These are phyloP conservation scores for Tipula vernalis DNA, from an alignment of 2,888 invertebrate species.

Conservation along the genomic window DNA sequence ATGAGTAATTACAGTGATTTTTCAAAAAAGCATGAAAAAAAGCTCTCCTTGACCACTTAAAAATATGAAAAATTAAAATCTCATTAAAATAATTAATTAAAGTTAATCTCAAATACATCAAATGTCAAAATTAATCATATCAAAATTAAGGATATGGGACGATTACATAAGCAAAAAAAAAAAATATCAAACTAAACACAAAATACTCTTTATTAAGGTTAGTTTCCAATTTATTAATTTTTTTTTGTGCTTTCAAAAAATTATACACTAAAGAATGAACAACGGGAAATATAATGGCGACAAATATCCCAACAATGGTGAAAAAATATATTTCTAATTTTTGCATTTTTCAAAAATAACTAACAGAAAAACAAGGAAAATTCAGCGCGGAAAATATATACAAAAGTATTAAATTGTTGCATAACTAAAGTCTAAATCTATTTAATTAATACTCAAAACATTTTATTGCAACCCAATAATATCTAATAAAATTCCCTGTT, in stretches of 20 bases:
- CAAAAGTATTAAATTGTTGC: neutral
- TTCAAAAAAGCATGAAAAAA: neutral
- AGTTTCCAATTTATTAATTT: neutral
- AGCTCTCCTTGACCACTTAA: neutral
- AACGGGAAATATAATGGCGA: neutral
- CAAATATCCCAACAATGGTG: neutral
- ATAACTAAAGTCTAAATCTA: neutral
- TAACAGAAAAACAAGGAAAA: neutral
- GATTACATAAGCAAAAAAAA: neutral
- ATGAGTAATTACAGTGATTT: neutral
- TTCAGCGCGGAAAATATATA: neutral
- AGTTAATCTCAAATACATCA: slow-evolving; percentile 4
- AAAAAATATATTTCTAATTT: neutral
- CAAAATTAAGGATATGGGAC: neutral
- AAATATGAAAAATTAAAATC: neutral
- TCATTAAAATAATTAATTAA: slow-evolving; percentile 4
- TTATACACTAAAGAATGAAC: neutral
- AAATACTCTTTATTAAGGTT: neutral
- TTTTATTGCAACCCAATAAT: neutral
- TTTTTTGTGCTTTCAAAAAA: neutral
- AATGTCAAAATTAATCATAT: neutral
- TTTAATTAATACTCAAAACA: neutral
- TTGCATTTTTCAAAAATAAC: neutral
- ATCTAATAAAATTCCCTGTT: neutral
- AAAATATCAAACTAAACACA: too few relatives aligned